Conservation (phyloP, 2,113 vertebrate species). For the Actenoides lindsayi region DNA sequence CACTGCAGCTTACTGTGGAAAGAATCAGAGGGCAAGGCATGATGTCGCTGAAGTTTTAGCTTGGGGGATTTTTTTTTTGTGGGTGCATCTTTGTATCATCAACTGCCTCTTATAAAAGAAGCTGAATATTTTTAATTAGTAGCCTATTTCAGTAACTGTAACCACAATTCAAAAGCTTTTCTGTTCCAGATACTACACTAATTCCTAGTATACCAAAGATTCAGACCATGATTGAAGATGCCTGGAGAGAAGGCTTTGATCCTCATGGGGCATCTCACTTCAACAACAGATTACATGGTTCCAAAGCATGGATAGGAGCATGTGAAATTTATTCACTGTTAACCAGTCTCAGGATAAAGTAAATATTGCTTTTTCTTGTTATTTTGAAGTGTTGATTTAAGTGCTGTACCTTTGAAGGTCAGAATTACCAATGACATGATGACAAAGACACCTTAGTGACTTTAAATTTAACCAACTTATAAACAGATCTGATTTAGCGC, state of each 20-base stretch:
- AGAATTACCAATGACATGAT: not conserved
- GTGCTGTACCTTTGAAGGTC: not conserved
- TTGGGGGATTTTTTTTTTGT: not conserved
- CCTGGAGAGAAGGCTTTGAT: conserved; percentile 92
- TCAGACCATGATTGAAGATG: conserved; percentile 90
- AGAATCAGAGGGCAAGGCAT: not conserved
- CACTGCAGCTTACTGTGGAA: not conserved
- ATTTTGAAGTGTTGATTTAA: not conserved
- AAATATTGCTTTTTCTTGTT: conserved; percentile 35
- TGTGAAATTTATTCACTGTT: conserved; percentile 93
- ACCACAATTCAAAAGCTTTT: not conserved
- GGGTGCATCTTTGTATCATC: not conserved
- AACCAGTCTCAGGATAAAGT: conserved; percentile 88
- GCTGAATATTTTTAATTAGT: not conserved
- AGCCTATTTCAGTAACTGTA: not conserved
- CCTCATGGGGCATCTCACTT: conserved; percentile 93
- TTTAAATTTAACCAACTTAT: not conserved
- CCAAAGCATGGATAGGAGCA: conserved; percentile 94
- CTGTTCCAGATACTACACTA: conserved; percentile 72
- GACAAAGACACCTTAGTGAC: not conserved
- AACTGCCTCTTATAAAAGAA: not conserved
- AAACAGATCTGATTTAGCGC: not conserved
- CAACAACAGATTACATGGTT: conserved; percentile 82
- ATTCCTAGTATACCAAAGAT: conserved; percentile 90
- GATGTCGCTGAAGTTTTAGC: not conserved